Percentiles rank a stretch among this genome's conserved stretches.
Conservation (phyloP, 2,888 invertebrate species). For the Allacma fusca region DNA sequence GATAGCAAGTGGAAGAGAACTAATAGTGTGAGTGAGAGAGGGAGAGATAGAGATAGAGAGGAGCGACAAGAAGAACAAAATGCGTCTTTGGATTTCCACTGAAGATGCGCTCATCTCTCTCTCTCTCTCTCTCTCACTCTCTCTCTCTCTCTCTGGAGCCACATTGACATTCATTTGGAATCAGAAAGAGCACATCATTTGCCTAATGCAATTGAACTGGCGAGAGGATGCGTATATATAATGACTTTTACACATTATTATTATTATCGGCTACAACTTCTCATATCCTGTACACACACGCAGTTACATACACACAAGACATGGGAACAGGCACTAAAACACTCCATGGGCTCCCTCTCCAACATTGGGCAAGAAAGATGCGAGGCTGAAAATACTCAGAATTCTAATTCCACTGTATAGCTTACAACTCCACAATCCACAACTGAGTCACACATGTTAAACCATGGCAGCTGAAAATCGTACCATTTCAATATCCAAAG, state of each 20-base stretch:
- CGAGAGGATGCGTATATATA: slow-evolving; percentile 17
- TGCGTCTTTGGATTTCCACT: slow-evolving; percentile 23
- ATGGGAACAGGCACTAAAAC: no score
- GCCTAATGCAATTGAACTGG: slow-evolving; percentile 42
- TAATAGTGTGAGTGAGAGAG: slow-evolving; percentile 1
- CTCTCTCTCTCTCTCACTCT: no score
- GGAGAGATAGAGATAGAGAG: not conserved
- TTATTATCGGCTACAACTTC: slow-evolving; percentile 6
- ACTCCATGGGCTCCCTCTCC: no score
- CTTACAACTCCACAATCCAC: no score
- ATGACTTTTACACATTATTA: slow-evolving; percentile 12
- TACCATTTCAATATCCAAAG: no score
- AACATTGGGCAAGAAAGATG: no score
- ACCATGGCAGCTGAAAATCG: no score
- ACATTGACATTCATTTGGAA: slow-evolving; percentile 41
- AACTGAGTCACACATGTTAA: no score
- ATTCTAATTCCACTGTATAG: no score
- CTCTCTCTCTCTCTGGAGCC: slow-evolving; percentile 12
- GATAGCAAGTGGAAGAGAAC: not conserved
- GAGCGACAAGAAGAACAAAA: not conserved
- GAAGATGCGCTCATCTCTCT: not conserved
- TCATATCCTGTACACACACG: not conserved
- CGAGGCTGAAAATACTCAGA: no score
- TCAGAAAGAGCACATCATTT: slow-evolving; percentile 41
- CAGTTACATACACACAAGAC: not conserved